These are phyloP conservation scores for Microcaecilia unicolor DNA, from an alignment of 2,797 vertebrate species.

Conservation along the genomic window DNA sequence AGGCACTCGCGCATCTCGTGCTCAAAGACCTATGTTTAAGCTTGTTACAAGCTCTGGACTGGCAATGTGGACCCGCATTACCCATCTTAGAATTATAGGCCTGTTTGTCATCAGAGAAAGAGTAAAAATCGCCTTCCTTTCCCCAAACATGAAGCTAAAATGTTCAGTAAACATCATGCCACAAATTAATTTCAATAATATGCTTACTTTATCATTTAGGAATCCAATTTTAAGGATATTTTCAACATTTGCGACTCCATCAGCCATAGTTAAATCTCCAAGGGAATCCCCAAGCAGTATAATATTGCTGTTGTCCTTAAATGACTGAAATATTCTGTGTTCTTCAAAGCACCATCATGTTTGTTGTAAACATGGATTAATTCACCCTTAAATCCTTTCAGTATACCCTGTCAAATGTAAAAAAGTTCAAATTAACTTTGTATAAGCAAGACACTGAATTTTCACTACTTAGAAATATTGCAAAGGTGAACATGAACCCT, in stretches of 20 bases:
- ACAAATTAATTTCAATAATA: too few species aligned
- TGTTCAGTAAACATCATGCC: neutral
- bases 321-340: constrained; percentile 87
- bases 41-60: too few species aligned
- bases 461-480: too few species aligned
- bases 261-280: constrained; percentile 91
- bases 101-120: too few species aligned
- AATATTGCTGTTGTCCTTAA: constrained; percentile 83
- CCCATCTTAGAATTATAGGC: too few species aligned
- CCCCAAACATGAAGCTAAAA: neutral
- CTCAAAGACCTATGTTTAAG: too few species aligned
- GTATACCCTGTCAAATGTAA: constrained; percentile 61
- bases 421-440: too few species aligned
- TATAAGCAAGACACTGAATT: too few species aligned
- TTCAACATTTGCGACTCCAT: constrained; percentile 82
- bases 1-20: too few species aligned
- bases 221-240: constrained; percentile 93
- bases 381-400: constrained; percentile 93
- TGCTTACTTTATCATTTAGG: constrained; percentile 88
- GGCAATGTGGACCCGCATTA: too few species aligned
- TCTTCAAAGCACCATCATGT: constrained; percentile 84
- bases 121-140: neutral
- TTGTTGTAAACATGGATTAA: constrained; percentile 97
- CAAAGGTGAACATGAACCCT: too few species aligned
- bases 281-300: constrained; percentile 89